These are phyloP conservation scores for Zapornia atra DNA, from an alignment of 2,113 vertebrate species.

Conservation along the genomic window DNA sequence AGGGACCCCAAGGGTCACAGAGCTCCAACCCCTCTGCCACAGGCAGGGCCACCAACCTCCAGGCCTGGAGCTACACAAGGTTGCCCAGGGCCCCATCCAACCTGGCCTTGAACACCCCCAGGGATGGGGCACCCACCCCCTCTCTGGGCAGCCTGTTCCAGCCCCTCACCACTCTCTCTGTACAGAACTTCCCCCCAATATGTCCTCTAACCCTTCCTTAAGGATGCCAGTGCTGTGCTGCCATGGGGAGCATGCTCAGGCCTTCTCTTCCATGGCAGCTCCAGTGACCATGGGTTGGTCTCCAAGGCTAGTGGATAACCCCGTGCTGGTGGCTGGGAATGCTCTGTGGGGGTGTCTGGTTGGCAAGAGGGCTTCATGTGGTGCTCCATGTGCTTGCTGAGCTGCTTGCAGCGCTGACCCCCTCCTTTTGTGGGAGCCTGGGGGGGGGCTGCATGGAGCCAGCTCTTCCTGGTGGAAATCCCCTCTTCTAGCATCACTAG, in stretches of 20 bases:
- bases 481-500: background rate
- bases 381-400: background rate
- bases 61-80: too few relatives aligned
- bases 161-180: too few relatives aligned
- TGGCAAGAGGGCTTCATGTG: background rate
- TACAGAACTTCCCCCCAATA: too few relatives aligned
- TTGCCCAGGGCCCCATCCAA: too few relatives aligned
- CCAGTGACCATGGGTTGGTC: background rate
- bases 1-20: too few relatives aligned
- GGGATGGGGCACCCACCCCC: too few relatives aligned
- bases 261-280: background rate
- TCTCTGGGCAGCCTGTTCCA: too few relatives aligned
- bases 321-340: background rate
- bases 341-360: fast-evolving
- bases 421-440: background rate
- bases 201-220: too few relatives aligned
- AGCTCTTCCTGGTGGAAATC: background rate
- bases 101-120: too few relatives aligned
- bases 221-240: background rate
- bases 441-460: background rate
- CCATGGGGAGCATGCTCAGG: background rate
- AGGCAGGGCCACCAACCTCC: too few relatives aligned
- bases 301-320: background rate
- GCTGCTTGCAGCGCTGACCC: background rate
- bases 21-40: too few relatives aligned